These are phyloP conservation scores for Chaenogobius annularis DNA, from an alignment of 2,113 vertebrate genomes.

Conservation along the genomic window DNA sequence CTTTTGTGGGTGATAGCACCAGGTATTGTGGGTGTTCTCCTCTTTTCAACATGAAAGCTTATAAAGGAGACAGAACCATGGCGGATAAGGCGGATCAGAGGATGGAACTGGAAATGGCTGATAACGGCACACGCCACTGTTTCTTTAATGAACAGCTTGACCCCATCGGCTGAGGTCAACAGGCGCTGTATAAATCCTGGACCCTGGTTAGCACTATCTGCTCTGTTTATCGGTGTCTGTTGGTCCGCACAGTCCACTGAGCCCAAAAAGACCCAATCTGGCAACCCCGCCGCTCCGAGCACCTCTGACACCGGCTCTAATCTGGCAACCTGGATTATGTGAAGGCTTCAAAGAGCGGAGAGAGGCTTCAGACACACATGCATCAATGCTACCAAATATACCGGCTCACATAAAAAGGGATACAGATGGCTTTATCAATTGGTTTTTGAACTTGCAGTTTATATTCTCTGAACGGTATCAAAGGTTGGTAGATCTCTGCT, in stretches of 20 bases:
- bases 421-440: neutral
- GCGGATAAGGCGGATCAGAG: constrained; percentile 70
- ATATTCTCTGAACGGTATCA: neutral
- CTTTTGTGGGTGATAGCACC: constrained; percentile 44
- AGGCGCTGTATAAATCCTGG: constrained; percentile 63
- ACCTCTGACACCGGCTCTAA: constrained; percentile 64
- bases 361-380: constrained; percentile 32
- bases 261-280: constrained; percentile 48
- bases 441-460: neutral
- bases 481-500: neutral
- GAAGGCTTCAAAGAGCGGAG: constrained; percentile 53
- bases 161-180: constrained; percentile 73
- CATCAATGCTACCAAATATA: constrained; percentile 1
- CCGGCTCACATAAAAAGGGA: neutral
- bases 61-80: constrained; percentile 45
- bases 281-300: constrained; percentile 55
- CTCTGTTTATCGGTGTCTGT: constrained; percentile 67
- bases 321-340: constrained; percentile 68
- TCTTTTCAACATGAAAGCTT: constrained; percentile 62
- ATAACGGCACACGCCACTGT: constrained; percentile 67
- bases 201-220: constrained; percentile 58
- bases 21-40: constrained; percentile 38
- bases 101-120: constrained; percentile 64
- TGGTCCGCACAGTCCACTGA: constrained; percentile 63
- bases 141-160: constrained; percentile 76